A percentile compares a stretch with the other conserved stretches of the same genome.
These are phyloP conservation scores for Hyperoplus immaculatus DNA, from an alignment of 2,797 vertebrate genomes.

Conservation along the genomic window DNA sequence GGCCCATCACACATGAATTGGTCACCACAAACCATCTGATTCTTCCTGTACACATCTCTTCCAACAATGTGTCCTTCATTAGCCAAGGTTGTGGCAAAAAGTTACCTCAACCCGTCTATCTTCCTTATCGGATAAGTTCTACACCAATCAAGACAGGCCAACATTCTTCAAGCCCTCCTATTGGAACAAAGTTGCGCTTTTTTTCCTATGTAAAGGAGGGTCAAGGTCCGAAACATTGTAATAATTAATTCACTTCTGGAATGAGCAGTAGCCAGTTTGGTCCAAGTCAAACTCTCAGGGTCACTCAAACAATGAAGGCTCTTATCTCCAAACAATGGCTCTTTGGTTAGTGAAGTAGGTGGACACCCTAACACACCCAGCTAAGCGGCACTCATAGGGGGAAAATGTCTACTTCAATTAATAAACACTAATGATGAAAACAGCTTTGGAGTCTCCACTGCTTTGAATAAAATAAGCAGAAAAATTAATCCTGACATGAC, in stretches of 20 bases:
- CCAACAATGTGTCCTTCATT: conserved; percentile 52
- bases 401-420: conserved; percentile 32
- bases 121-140: conserved; percentile 55
- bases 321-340: conserved; percentile 62
- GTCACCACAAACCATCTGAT: conserved; percentile 40
- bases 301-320: conserved; percentile 58
- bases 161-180: conserved; percentile 2
- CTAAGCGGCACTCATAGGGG: conserved; percentile 15
- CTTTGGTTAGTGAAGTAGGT: conserved; percentile 39
- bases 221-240: conserved; percentile 53
- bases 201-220: conserved; percentile 49
- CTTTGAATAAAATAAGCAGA: not conserved
- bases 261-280: conserved; percentile 19
- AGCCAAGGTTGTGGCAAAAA: conserved; percentile 58
- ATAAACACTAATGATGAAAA: conserved; percentile 14
- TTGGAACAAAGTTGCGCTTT: conserved; percentile 38
- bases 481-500: not conserved
- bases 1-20: conserved; percentile 10
- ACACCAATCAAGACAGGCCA: conserved; percentile 46
- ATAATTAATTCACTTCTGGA: conserved; percentile 44
- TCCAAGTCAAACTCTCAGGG: conserved; percentile 42
- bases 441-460: not conserved
- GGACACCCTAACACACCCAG: conserved; percentile 39
- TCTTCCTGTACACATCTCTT: conserved; percentile 23
- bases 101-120: conserved; percentile 47